These are phyloP conservation scores for Ophioninae sp. DNA, from an alignment of 2,888 invertebrate species.

Conservation along the genomic window DNA sequence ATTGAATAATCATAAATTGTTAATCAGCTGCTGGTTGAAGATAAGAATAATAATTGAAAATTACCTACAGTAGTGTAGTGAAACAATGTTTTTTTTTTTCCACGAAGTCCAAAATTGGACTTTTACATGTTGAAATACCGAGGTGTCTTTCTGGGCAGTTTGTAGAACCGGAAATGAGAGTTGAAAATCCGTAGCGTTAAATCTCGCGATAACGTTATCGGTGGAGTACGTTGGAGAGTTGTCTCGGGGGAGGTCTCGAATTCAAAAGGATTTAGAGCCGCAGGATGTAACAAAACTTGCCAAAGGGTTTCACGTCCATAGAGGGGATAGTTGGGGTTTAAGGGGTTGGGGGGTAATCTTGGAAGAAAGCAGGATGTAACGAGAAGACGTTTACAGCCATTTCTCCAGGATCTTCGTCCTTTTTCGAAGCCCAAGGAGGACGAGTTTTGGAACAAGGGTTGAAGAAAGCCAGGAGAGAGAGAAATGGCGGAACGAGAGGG, in stretches of 20 bases:
- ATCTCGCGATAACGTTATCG: conserved; percentile 66
- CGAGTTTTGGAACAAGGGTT: conserved; percentile 21
- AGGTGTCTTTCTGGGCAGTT: not conserved
- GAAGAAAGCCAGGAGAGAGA: conserved; percentile 1
- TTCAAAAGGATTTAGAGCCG: conserved; percentile 20
- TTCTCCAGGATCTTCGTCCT: conserved; percentile 36
- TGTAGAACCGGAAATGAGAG: not conserved
- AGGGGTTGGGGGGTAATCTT: conserved; percentile 50
- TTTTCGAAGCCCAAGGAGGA: conserved; percentile 40
- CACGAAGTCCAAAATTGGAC: too few relatives aligned
- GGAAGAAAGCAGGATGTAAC: conserved; percentile 58
- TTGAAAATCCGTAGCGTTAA: conserved; percentile 50
- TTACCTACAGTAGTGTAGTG: not conserved
- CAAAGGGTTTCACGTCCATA: not conserved
- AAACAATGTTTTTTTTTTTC: conserved; percentile 11
- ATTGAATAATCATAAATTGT: not conserved
- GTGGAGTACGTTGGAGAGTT: conserved; percentile 5
- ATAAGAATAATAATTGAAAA: not conserved
- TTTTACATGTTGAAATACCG: not conserved
- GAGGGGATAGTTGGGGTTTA: conserved; percentile 23
- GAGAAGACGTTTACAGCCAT: conserved; percentile 58
- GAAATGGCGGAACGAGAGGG: not conserved
- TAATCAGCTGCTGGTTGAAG: not conserved
- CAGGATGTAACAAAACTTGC: not conserved
- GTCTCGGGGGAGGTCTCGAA: conserved; percentile 1